Evolutionary conservation across 1,140 invertebrate species (phyloP).

Genomic region (Diuraphis noxia): DNA sequence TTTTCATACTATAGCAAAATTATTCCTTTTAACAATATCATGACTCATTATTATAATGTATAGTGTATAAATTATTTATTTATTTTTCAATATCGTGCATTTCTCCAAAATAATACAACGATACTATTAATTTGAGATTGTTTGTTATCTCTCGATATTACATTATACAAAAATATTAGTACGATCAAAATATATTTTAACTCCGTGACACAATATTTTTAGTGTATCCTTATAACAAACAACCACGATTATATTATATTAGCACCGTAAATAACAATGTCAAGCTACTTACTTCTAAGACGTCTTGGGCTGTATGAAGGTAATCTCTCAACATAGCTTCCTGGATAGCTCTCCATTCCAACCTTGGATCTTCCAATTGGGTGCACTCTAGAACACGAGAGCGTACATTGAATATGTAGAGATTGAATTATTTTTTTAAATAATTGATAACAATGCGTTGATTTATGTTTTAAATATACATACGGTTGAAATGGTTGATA

Average conservation of each 20-base stretch:
- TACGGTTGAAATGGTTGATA: constrained; percentile 94
- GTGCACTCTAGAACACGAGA: constrained; percentile 77
- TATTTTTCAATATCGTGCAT: not conserved
- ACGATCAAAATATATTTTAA: constrained; percentile 44
- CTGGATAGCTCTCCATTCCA: constrained; percentile 94
- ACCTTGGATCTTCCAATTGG: constrained; percentile 91
- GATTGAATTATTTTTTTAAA: not conserved
- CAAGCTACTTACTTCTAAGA: constrained; percentile 76
- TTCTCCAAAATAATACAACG: not conserved
- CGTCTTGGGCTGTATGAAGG: constrained; percentile 90
- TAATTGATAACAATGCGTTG: not conserved
- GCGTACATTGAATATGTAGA: constrained; percentile 41
- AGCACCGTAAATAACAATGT: constrained; percentile 12
- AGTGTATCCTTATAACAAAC: not conserved
- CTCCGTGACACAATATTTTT: constrained; percentile 40
- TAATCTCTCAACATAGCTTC: constrained; percentile 96
- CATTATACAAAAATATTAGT: constrained; percentile 37
- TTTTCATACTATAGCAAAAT: constrained; percentile 1
- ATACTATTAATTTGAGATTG: not conserved
- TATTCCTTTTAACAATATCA: constrained; percentile 21
- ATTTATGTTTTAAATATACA: constrained; percentile 63
- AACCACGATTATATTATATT: not conserved
- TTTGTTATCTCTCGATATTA: not conserved
- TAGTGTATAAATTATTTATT: not conserved
- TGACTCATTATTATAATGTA: not conserved